A percentile compares a stretch with the other conserved stretches of the same genome.
These are phyloP conservation scores for Lagocephalus sceleratus DNA, from an alignment of 2,797 vertebrate genomes.

Conservation along the genomic window DNA sequence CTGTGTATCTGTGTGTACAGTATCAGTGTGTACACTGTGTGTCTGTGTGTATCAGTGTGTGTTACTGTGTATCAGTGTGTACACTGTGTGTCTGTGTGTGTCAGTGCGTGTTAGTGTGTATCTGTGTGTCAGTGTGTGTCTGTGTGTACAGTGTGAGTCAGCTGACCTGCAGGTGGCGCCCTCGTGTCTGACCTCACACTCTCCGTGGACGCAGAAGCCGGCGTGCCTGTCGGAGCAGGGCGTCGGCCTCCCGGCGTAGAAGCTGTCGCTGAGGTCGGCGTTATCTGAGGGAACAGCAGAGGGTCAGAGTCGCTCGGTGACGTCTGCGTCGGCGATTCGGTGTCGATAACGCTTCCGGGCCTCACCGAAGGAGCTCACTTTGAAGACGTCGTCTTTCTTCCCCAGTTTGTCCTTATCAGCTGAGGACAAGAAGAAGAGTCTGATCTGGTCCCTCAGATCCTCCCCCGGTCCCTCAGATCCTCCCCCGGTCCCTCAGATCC, in stretches of 20 bases:
- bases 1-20: too few relatives aligned
- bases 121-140: not conserved
- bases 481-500: too few relatives aligned
- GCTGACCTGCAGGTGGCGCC: conserved; percentile 90
- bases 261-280: conserved; percentile 83
- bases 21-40: too few relatives aligned
- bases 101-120: too few relatives aligned
- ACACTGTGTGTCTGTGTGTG: too few relatives aligned
- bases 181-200: conserved; percentile 90
- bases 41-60: too few relatives aligned
- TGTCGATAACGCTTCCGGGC: too few relatives aligned
- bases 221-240: conserved; percentile 87
- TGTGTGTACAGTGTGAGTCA: not conserved
- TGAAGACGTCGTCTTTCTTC: conserved; percentile 90
- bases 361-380: conserved; percentile 86
- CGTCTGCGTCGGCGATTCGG: too few relatives aligned
- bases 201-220: conserved; percentile 90
- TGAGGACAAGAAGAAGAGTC: too few relatives aligned
- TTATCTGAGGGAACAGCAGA: conserved; percentile 74
- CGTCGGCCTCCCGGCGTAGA: conserved; percentile 84
- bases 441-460: too few relatives aligned
- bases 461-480: too few relatives aligned
- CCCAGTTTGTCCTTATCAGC: conserved; percentile 85
- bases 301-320: not conserved
- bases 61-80: too few relatives aligned